Evolutionary conservation across 2,797 vertebrate genomes (phyloP), one percentile per base, ranked within the genome.

Genomic region (Alectoris magna): DNA sequence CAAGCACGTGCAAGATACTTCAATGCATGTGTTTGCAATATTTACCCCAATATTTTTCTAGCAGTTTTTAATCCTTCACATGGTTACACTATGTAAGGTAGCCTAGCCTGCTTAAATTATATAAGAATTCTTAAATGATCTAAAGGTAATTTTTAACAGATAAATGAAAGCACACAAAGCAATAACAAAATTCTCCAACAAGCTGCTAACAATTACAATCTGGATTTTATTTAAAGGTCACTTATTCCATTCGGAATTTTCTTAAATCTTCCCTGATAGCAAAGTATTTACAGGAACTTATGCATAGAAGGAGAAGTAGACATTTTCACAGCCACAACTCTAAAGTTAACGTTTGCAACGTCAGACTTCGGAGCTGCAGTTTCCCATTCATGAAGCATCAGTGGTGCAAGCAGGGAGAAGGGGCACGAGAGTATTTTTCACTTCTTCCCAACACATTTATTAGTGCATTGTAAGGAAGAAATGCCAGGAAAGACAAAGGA

Each of bases 231-330:
- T 51, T 70, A 53, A 29, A 18, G 38, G 34, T 43, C 74, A 41
- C 78, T 94, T 89, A 91, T 10, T 68, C 53, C 39, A 31, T 46
- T 91, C 0, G 6, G 72, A 58, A 91, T 88, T 92, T 91, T 69
- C 55, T 63, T 69, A 63, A 75, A 84, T 85, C 34, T 94, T 78
- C 72, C 82, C 91, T 60, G 72, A 89, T 77, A 90, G 92, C 75
- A 83, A 94, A 96, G 90, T 91, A 95, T 92, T 92, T 96, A 92
- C 58, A 14, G 31, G 24, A 95, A 91, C 38, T 83, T 85, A 85
- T 70, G 92, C 36, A 83, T 21, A 66, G 55, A 75, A 53, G 34
- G 38, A 76, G n/a, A 72, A 49, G 34, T 29, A 76, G n/a, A 72
- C 21, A 78, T 83, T 94, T 92, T 51, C 79, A 80, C 48, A 92